Evolutionary conservation across 2,797 vertebrate species (phyloP), one percentile per base, ranked within the genome.

Genomic region (Coregonus ussuriensis): DNA sequence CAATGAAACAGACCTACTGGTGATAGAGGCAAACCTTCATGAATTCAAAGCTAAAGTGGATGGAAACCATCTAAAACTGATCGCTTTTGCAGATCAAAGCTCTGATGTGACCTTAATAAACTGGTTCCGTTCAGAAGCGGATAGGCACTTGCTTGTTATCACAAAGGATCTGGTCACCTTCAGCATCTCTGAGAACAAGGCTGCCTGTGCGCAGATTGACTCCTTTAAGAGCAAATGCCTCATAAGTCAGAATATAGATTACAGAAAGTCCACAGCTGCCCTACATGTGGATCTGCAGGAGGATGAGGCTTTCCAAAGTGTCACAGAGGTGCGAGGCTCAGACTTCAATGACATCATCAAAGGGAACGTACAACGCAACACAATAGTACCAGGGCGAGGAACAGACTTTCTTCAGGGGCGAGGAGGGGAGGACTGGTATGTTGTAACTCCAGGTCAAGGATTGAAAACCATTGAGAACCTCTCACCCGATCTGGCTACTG

Each of bases 361-460:
- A 78, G 90, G 85, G 9, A 91, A 89, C 35, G 75, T 78, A 29
- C 82, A 83, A 21, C 29, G 18, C 25, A 90, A 90, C 0, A 76
- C 82, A 4, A 0, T 91, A 0, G 0, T 78, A 6, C 86, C 87
- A 59, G 85, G 88, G 71, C 54, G 1, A 63, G 90, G 88, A 59
- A 16, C 31, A 0, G 85, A 89, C 75, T 82, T 78, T 16, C 72
- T 90, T 18, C 53, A 85, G 72, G 87, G 86, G 0, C 37, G 86
- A 80, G 84, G 67, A 78, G 88, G 87, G 76, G 80, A 82, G 56
- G 89, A 91, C 78, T 88, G 85, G 87, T 89, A 90, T 54, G 0
- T 89, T 6, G 81, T 91, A 69, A 82, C 82, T 6, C 81, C 86
- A 76, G 79, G 77, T n/a, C 65, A 74, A 51, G 87, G 85, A 81